phyloP scores from a whole-genome alignment of 2,888 invertebrate genomes.

The Tiliacea aurago region DNA sequence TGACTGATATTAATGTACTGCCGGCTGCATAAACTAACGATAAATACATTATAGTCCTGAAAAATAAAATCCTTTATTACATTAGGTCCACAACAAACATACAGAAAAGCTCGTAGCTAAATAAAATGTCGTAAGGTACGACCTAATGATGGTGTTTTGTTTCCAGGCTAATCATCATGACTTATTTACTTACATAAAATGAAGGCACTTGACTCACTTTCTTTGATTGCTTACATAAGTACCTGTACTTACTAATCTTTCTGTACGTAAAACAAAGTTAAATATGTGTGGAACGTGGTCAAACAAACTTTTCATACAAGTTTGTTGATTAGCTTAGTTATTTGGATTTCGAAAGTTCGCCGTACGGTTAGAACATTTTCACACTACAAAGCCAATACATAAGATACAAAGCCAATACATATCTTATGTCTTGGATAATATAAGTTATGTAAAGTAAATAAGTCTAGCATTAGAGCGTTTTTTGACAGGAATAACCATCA shows the following conservation, averaged over 20 bases:
- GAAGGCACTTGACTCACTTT: not conserved
- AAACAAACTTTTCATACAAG: not conserved
- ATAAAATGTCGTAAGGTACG: not conserved
- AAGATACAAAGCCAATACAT: too few species aligned
- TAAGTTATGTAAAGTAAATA: too few species aligned
- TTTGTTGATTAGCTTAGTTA: not conserved
- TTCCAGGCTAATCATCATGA: not conserved
- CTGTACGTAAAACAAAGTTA: slow-evolving; percentile 9
- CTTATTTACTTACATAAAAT: too few species aligned
- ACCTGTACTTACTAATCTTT: not conserved
- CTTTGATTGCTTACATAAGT: not conserved
- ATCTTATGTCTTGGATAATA: too few species aligned
- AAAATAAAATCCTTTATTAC: slow-evolving; percentile 63
- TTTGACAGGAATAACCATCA: not conserved
- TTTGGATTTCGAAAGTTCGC: slow-evolving; percentile 1
- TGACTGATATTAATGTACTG: slow-evolving; percentile 94
- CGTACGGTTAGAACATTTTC: not conserved
- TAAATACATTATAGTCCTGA: slow-evolving; percentile 95
- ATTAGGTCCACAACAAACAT: not conserved
- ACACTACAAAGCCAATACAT: not conserved
- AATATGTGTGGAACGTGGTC: slow-evolving; percentile 12
- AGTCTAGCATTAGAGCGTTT: not conserved
- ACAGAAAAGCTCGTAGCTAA: not conserved
- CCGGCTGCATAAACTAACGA: slow-evolving; percentile 97
- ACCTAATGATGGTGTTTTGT: not conserved